These are phyloP conservation scores for Muntiacus reevesi DNA, from an alignment of 2,113 vertebrate species.

Conservation along the genomic window DNA sequence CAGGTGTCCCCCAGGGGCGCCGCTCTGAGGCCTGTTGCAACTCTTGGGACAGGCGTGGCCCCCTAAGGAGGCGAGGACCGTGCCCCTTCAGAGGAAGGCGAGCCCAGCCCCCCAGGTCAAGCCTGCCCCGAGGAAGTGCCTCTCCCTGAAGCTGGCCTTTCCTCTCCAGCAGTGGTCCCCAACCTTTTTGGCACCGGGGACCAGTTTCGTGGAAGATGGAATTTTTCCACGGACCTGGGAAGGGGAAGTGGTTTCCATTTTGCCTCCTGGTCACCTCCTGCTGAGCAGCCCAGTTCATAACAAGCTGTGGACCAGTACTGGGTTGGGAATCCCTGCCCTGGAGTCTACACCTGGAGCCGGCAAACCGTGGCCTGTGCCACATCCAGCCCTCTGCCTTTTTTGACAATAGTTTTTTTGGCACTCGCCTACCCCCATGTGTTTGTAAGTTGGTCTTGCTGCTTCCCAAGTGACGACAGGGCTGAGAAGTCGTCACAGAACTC, in stretches of 20 bases:
- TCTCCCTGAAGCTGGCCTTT: not conserved
- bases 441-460: not conserved
- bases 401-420: not conserved
- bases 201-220: not conserved
- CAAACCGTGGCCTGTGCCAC: not conserved
- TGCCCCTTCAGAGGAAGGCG: not conserved
- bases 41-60: not conserved
- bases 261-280: not conserved
- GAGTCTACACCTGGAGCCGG: not conserved
- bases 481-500: not conserved
- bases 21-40: rapidly evolving
- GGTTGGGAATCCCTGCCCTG: not conserved
- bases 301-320: not conserved
- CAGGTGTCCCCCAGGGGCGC: not conserved
- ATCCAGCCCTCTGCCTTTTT: rapidly evolving
- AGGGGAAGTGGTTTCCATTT: not conserved
- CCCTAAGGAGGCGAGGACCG: not conserved
- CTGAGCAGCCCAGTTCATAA: not conserved
- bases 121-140: not conserved
- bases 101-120: rapidly evolving
- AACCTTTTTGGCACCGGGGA: not conserved
- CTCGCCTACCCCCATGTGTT: rapidly evolving
- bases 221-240: not conserved
- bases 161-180: not conserved
- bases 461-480: not conserved